phyloP scores from a whole-genome alignment of 2,113 vertebrate genomes.

The Bolborhynchus lineola region DNA sequence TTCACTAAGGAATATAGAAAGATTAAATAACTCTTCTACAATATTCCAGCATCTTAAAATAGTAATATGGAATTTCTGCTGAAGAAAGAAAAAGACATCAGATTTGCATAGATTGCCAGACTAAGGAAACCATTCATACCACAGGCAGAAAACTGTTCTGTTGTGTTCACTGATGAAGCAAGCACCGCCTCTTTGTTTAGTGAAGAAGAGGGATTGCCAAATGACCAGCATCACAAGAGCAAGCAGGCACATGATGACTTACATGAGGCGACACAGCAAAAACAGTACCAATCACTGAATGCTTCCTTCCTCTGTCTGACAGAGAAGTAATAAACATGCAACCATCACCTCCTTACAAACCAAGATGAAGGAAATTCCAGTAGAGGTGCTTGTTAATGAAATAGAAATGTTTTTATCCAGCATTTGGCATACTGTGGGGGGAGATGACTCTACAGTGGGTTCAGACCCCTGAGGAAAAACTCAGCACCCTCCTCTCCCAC shows the following conservation, averaged over 20 bases:
- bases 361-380: background rate
- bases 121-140: background rate
- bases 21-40: background rate
- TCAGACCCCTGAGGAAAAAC: accelerated
- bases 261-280: background rate
- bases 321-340: background rate
- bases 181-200: background rate
- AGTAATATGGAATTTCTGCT: background rate
- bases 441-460: background rate
- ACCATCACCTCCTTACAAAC: background rate
- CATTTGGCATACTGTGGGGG: background rate
- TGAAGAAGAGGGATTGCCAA: background rate
- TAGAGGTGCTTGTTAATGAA: background rate
- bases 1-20: background rate
- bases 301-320: background rate
- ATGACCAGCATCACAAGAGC: background rate
- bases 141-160: background rate
- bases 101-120: background rate
- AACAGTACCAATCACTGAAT: background rate
- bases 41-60: background rate
- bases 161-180: background rate
- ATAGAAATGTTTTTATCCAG: background rate
- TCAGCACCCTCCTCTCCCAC: background rate
- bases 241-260: background rate
- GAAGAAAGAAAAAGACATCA: background rate